phyloP scores from a whole-genome alignment of 1,140 invertebrate species.

The Drosophila prosaltans region DNA sequence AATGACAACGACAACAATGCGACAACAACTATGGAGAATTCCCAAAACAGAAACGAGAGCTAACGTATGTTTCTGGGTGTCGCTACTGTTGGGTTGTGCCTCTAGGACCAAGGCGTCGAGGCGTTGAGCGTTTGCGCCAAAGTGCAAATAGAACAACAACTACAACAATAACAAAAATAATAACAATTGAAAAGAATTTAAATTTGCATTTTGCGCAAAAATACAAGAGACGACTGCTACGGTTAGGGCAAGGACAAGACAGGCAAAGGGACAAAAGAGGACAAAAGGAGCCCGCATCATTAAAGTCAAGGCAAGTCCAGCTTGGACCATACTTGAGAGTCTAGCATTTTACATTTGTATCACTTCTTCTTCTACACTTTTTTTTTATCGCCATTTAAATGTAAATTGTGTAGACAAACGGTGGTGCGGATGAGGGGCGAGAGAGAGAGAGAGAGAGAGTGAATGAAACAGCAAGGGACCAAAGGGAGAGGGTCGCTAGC shows the following conservation, averaged over 20 bases:
- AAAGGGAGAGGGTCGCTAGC: conserved; percentile 22
- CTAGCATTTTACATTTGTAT: conserved; percentile 78
- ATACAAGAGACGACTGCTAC: conserved; percentile 15
- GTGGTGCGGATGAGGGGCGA: conserved; percentile 27
- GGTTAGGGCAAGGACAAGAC: not conserved
- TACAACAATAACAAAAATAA: conserved; percentile 45
- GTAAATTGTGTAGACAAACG: conserved; percentile 71
- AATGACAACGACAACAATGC: conserved; percentile 52
- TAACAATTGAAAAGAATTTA: conserved; percentile 82
- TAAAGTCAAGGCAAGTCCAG: conserved; percentile 65
- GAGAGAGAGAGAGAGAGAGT: not conserved
- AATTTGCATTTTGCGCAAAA: conserved; percentile 78
- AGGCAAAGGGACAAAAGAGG: conserved; percentile 5
- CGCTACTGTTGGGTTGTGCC: conserved; percentile 35
- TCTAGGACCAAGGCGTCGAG: conserved; percentile 42
- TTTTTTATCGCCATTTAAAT: conserved; percentile 80
- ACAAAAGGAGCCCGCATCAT: conserved; percentile 51
- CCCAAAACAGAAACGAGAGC: conserved; percentile 65
- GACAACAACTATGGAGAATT: conserved; percentile 38
- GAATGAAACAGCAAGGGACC: not conserved
- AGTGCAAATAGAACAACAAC: conserved; percentile 77
- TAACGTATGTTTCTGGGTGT: conserved; percentile 70
- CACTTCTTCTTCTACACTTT: conserved; percentile 35
- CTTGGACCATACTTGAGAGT: conserved; percentile 45
- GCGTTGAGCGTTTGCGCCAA: conserved; percentile 73